Evolutionary conservation across 2,113 vertebrate genomes (phyloP).

Genomic region (Lutjanus erythropterus): DNA sequence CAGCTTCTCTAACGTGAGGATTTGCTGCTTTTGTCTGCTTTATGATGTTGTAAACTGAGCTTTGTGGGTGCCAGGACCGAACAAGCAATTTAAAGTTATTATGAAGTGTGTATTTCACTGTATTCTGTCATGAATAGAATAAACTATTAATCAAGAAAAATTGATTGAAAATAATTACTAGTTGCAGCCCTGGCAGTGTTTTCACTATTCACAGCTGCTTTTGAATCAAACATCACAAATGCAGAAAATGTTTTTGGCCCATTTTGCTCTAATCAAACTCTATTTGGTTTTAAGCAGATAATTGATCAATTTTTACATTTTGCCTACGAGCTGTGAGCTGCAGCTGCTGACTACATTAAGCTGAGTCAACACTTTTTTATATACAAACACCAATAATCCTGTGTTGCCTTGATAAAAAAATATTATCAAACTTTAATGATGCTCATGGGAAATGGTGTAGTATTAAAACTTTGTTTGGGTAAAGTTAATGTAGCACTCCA

Average conservation of each 20-base stretch:
- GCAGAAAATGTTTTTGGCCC: not conserved
- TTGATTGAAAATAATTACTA: not conserved
- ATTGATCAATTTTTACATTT: constrained; percentile 21
- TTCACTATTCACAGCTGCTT: not conserved
- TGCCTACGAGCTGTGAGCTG: not conserved
- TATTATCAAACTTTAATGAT: constrained; percentile 4
- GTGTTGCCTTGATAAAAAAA: not conserved
- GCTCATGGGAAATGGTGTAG: not conserved
- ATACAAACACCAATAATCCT: constrained; percentile 5
- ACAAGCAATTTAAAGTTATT: not conserved
- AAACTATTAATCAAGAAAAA: not conserved
- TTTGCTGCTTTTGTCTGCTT: not conserved
- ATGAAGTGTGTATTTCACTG: not conserved
- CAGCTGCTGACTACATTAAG: constrained; percentile 11
- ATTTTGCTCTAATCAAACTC: not conserved
- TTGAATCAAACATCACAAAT: too few relatives aligned
- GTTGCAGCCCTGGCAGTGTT: not conserved
- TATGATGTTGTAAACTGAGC: not conserved
- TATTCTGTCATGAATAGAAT: not conserved
- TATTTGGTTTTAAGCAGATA: not conserved
- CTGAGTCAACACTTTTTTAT: constrained; percentile 13
- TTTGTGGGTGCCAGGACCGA: not conserved
- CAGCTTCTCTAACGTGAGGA: not conserved
- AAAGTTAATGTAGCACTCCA: not conserved
- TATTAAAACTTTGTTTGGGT: not conserved